A percentile compares a stretch with the other conserved stretches of the same genome.
These are phyloP conservation scores for Aplysina aerophoba DNA, from an alignment of 37 sponge, comb jelly and placozoan genomes.

Conservation along the genomic window DNA sequence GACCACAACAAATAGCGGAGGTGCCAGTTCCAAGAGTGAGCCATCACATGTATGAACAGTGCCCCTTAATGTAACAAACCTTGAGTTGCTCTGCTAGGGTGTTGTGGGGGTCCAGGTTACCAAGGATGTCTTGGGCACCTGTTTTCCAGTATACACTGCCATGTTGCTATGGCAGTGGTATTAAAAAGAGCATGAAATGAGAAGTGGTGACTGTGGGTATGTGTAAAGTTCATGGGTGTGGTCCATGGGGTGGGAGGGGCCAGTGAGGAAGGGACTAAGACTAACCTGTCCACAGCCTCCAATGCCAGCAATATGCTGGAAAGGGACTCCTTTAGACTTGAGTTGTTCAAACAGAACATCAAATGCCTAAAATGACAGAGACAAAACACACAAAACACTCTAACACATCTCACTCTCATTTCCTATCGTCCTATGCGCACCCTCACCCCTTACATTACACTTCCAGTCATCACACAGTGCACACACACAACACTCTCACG, in stretches of 20 bases:
- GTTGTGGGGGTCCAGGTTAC: constrained; percentile 34
- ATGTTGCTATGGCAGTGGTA: constrained; percentile 72
- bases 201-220: neutral
- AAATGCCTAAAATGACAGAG: constrained; percentile 56
- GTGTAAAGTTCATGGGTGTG: neutral
- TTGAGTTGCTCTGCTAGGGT: constrained; percentile 69
- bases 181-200: neutral
- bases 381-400: constrained; percentile 8
- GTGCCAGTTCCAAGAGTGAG: no score
- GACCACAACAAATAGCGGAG: no score
- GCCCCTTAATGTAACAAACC: constrained; percentile 24
- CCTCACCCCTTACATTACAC: no score
- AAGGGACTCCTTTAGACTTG: constrained; percentile 61
- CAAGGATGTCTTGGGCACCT: constrained; percentile 60
- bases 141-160: constrained; percentile 94
- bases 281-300: constrained; percentile 84
- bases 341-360: constrained; percentile 70
- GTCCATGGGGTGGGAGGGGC: neutral
- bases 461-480: no score
- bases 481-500: no score
- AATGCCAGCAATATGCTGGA: constrained; percentile 59
- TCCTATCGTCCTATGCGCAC: no score
- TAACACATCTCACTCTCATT: no score
- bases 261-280: neutral
- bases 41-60: no score